Base-by-base conservation (phyloP, 2,113 vertebrate genomes). In the Myotis brandtii region DNA sequence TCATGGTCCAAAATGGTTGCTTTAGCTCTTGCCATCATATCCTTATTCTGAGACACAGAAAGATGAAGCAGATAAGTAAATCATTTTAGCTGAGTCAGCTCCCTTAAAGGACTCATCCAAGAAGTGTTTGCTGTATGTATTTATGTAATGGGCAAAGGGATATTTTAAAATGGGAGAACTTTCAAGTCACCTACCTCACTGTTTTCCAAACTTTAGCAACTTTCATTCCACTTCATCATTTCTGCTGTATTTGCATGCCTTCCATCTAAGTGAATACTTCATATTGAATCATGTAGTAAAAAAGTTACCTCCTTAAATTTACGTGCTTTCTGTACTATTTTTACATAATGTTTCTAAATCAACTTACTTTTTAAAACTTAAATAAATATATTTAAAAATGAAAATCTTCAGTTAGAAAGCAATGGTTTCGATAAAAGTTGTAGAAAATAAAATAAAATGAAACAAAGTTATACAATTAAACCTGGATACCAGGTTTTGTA, bases 121-220 rank as follows among this genome's bases (percentile, higher is more conserved):
- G 20, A 59, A 21, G 32, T 69, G 11, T 69, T 73, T 73, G 37
- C 25, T 9, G 2, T 32, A 75, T 27, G 5, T 69, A 62, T 84
- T 66, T 64, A 25, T 89, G 23, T 54, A 70, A 70, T 80, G 72
- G 40, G 64, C 3, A 56, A 92, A 56, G 70, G 9, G 16, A 2
- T 89, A 75, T 52, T 92, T 66, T 72, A 75, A 81, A 89, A 70
- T 11, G 91, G 86, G 95, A 97, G 82, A 94, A 82, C 81, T 94
- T 70, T 30, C 59, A 81, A 89, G 5, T 52, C 27, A 64, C 69
- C 40, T 46, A 52, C 6, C 59, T 1, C 11, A 62, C 0, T 73
- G 62, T 89, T 59, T 91, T 43, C 30, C 11, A 81, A 77, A 37
- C 13, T 76, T 23, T n/a, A 90, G 21, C 80, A 46, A 62, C 64